Evolutionary conservation across 2,113 vertebrate species (phyloP), one percentile per base, ranked within the genome.

Genomic region (Butastur rufipennis): DNA sequence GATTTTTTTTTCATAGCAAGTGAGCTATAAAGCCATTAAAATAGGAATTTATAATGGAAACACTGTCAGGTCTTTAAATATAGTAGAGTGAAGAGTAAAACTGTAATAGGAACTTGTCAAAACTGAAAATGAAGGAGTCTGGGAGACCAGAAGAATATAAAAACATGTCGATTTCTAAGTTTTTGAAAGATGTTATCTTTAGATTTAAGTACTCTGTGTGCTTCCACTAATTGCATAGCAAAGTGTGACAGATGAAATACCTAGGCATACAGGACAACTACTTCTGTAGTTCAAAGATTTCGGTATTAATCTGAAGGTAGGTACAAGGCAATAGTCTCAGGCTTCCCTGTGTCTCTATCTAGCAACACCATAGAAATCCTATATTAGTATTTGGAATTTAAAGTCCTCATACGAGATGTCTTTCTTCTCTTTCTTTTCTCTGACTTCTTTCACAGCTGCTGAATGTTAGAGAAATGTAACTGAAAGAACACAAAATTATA

Each of bases 21-120:
- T 87, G 72, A 72, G 16, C 6, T 82, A 61, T 63, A 91, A 79
- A 94, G 25, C 25, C 66, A 67, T 81, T 94, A 92, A 91, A 93
- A 88, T 26, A 80, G 11, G 36, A 90, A 31, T 18, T 88, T 90
- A 31, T 3, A 94, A 81, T 43, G 50, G 50, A 83, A 87, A 55
- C 31, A 82, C 11, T 87, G 73, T 80, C 40, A 91, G 77, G 53
- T 86, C 29, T 22, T 95, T 87, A 75, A 75, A 92, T 84, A 83
- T 9, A 73, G n/a, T 52, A 75, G 34, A 87, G 5, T 72, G 47
- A 86, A 81, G 31, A 88, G 31, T 55, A 93, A 81, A 90, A 74
- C 29, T 65, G 4, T 85, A 92, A 89, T 95, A 91, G 79, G 52
- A 92, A 82, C 47, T 77, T 96, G 66, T 80, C 84, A 95, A 91